Base-by-base conservation (phyloP, 2,888 invertebrate genomes). In the Agrochola circellaris region DNA sequence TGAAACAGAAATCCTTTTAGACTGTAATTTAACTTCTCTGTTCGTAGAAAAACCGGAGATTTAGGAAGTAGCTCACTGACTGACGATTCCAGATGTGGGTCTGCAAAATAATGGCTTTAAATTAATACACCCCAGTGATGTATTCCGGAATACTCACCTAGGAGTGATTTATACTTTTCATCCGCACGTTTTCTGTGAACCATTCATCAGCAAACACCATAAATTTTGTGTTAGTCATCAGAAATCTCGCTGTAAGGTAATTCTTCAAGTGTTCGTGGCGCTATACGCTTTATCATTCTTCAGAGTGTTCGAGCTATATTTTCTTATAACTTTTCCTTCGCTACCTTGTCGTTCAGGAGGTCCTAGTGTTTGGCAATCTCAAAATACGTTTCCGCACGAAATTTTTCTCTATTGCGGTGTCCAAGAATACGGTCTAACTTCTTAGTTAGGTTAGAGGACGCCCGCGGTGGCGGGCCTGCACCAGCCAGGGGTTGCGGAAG, bases 211-310 rank as follows among this genome's bases (percentile, higher is more conserved):
- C 23, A 2, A 20, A 26, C 9, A 65, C 26, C 20, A 56, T 84
- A 79, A 56, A 84, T 84, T 68, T 42, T 8, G 15, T 48, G 38
- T 68, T 72, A 68, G 62, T 84, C 80, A 83, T 81, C 38, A 26
- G 42, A 65, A 64, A 34, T 42, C 58, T 79, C 45, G 8, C 5
- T 45, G 4, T 42, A 15, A 15, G 23, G 5, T 56, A 17, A 78
- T 70, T 56, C n/a, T 70, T 78, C 20, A 64, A 51, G 42, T 67
- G 42, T 68, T 58, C 9, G 56, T 68, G 78, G 34, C 45, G 45
- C 56, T 64, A 20, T 0, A 26, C 20, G 15, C 9, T 62, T 76
- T 83, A 56, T 51, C 67, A 79, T 75, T 60, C 11, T 65, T 48
- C 23, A 26, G 45, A 23, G 23, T 48, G 15, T 65, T 58, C 26